These are phyloP conservation scores for Ctenochaetus hawaiiensis DNA, from an alignment of 2,797 vertebrate genomes.

Conservation along the genomic window DNA sequence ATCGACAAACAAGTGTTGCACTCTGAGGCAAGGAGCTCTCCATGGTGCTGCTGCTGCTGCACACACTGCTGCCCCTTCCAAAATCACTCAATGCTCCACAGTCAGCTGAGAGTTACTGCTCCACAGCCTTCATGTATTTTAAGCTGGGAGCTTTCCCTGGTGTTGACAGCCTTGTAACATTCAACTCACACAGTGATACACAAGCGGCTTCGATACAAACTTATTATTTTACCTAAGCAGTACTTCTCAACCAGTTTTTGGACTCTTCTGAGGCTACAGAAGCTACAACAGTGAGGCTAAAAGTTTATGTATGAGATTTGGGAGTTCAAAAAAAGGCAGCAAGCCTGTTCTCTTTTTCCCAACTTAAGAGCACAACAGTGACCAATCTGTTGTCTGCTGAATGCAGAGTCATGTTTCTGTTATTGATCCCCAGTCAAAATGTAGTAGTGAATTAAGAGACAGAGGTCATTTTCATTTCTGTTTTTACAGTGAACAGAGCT, in stretches of 20 bases:
- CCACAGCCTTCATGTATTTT: slow-evolving; percentile 50
- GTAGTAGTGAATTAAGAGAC: slow-evolving; percentile 13
- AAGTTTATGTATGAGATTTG: slow-evolving; percentile 38
- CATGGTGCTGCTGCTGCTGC: slow-evolving; percentile 49
- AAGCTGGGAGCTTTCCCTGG: slow-evolving; percentile 39
- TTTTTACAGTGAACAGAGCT: slow-evolving; percentile 5
- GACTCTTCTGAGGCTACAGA: slow-evolving; percentile 6
- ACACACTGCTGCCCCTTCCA: slow-evolving; percentile 63
- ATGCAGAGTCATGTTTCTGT: slow-evolving; percentile 21
- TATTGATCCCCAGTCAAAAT: slow-evolving; percentile 31
- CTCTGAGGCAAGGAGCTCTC: slow-evolving; percentile 62
- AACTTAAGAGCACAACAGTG: neutral
- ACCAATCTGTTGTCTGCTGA: slow-evolving; percentile 17
- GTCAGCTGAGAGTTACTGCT: slow-evolving; percentile 60
- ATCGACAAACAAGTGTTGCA: slow-evolving; percentile 46
- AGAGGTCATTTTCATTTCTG: slow-evolving; percentile 6
- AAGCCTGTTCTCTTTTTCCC: neutral
- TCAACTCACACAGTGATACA: slow-evolving; percentile 22
- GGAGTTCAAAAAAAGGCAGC: slow-evolving; percentile 7
- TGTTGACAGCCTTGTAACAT: slow-evolving; percentile 46
- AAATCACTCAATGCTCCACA: slow-evolving; percentile 55
- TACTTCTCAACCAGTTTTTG: slow-evolving; percentile 14
- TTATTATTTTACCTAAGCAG: slow-evolving; percentile 37
- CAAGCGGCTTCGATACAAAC: slow-evolving; percentile 13
- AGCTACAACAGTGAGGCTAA: slow-evolving; percentile 11